Evolutionary conservation across 1,140 invertebrate genomes (phyloP).

Genomic region (Wasmannia auropunctata): DNA sequence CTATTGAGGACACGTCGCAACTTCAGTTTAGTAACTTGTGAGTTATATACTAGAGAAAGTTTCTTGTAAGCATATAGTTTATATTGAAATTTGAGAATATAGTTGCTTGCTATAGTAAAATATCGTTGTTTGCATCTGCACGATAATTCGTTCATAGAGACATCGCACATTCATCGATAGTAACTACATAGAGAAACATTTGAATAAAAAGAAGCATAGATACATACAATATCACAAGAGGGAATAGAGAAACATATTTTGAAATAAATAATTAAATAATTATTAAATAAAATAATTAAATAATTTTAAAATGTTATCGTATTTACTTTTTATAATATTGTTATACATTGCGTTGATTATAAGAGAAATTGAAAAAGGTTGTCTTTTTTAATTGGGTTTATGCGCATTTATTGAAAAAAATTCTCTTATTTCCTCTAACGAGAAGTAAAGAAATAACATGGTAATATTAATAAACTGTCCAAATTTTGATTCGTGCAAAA

Average conservation of each 20-base stretch:
- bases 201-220: constrained; percentile 12
- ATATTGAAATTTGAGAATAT: constrained; percentile 68
- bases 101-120: constrained; percentile 82
- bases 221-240: neutral
- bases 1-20: constrained; percentile 67
- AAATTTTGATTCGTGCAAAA: neutral
- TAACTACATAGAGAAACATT: neutral
- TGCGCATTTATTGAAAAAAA: neutral
- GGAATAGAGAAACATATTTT: constrained; percentile 61
- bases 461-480: neutral
- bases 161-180: neutral
- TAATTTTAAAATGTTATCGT: neutral
- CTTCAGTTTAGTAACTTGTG: constrained; percentile 61
- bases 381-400: neutral
- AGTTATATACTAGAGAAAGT: constrained; percentile 67
- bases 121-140: constrained; percentile 62
- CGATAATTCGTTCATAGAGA: constrained; percentile 53
- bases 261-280: too few species aligned
- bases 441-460: constrained; percentile 7
- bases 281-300: too few species aligned
- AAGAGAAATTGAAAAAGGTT: neutral
- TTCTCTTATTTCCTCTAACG: constrained; percentile 1
- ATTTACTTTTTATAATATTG: neutral
- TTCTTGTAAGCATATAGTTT: constrained; percentile 63
- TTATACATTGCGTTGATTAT: neutral